Conservation (phyloP, 1,140 invertebrate genomes). For the Teleogryllus occipitalis region DNA sequence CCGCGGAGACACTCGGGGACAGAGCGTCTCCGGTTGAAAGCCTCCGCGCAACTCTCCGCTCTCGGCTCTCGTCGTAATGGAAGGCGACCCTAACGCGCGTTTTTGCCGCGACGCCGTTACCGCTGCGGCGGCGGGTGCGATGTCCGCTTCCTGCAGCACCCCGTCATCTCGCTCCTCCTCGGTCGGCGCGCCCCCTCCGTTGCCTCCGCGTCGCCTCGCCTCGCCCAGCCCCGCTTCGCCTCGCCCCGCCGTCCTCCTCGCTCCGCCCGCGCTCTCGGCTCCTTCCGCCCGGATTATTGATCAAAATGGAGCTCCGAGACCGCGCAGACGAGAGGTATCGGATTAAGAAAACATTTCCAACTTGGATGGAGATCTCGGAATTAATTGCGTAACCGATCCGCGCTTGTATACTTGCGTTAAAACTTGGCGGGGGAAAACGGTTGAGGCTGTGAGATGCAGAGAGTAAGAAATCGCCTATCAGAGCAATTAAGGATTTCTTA, state of each 20-base stretch:
- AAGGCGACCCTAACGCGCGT: slow-evolving; percentile 12
- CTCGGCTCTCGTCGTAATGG: slow-evolving; percentile 15
- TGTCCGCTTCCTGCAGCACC: background rate
- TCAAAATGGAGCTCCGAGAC: background rate
- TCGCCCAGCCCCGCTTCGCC: no score
- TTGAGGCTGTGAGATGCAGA: no score
- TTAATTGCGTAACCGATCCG: background rate
- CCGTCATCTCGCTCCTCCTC: background rate
- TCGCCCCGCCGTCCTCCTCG: no score
- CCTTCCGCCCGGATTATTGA: slow-evolving; percentile 3
- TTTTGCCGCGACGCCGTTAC: background rate
- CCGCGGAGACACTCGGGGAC: no score
- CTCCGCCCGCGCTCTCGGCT: background rate
- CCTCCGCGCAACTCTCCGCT: background rate
- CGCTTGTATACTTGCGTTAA: background rate
- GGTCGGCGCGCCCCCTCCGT: background rate
- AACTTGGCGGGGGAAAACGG: no score
- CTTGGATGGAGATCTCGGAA: background rate
- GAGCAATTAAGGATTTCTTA: no score
- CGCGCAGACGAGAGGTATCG: background rate
- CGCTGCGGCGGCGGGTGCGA: background rate
- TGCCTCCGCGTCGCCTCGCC: background rate
- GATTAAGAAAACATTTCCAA: background rate
- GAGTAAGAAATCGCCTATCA: no score
- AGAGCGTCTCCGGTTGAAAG: no score